Conservation (phyloP, 2,888 invertebrate species). For the Isoperla grammatica region DNA sequence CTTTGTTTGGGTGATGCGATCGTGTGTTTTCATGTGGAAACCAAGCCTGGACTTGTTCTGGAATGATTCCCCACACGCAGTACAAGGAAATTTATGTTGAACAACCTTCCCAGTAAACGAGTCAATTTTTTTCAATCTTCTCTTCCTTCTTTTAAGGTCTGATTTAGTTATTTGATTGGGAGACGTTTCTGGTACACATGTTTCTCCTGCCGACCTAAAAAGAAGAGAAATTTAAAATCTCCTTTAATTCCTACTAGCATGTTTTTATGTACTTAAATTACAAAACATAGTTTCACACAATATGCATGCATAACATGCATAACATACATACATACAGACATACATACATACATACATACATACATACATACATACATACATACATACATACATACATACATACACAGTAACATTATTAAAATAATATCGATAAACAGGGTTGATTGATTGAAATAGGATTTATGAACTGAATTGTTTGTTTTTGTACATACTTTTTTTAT, state of each 20-base stretch:
- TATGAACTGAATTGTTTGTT: no score
- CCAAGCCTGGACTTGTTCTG: conserved; percentile 12
- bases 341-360: no score
- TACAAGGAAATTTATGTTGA: background rate
- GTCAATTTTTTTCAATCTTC: background rate
- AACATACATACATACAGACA: no score
- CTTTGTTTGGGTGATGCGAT: conserved; percentile 9
- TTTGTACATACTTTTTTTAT: no score
- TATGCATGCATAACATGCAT: background rate
- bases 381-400: no score
- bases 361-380: no score
- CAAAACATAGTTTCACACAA: no score
- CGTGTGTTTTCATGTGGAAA: conserved; percentile 13
- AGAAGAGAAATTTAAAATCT: conserved; percentile 24
- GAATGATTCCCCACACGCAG: conserved; percentile 15
- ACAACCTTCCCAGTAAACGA: background rate
- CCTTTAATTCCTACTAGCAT: background rate
- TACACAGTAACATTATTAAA: no score
- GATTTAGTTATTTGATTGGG: conserved; percentile 1
- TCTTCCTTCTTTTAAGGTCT: background rate
- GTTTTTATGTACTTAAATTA: no score
- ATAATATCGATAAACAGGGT: no score
- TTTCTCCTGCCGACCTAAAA: conserved; percentile 22
- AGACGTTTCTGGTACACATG: background rate
- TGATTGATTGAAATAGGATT: no score